Conservation (phyloP, 2,113 vertebrate genomes). For the Phainopepla nitens region DNA sequence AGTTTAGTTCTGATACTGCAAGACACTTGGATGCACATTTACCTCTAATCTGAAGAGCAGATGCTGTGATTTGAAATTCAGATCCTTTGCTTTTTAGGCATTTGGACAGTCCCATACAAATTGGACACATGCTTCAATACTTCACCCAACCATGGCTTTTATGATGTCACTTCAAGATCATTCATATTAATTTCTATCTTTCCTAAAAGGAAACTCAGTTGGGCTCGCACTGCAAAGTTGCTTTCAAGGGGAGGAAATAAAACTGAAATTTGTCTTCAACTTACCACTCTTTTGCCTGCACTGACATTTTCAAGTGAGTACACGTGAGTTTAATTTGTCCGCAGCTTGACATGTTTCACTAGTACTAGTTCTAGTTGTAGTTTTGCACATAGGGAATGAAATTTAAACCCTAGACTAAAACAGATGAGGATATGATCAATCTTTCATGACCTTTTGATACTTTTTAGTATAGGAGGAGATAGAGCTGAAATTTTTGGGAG, state of each 20-base stretch:
- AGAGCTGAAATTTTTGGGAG: not conserved
- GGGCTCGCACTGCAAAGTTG: not conserved
- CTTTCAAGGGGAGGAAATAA: not conserved
- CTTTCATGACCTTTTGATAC: not conserved
- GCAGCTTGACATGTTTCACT: not conserved
- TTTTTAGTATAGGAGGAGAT: not conserved
- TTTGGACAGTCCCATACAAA: not conserved
- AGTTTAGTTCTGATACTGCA: not conserved
- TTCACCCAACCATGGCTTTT: not conserved
- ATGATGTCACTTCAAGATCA: not conserved
- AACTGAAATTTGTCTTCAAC: not conserved
- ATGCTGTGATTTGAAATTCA: not conserved
- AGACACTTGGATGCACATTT: not conserved
- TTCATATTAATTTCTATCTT: not conserved
- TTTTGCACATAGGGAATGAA: not conserved
- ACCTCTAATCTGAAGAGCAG: not conserved
- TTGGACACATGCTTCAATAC: not conserved
- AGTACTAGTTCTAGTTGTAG: not conserved
- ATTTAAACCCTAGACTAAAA: not conserved
- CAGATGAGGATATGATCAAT: rapidly evolving
- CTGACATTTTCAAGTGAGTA: not conserved
- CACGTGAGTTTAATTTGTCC: not conserved
- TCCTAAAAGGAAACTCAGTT: not conserved
- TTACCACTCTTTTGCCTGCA: not conserved
- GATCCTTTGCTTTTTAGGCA: not conserved